These are phyloP conservation scores for Monomorium pharaonis DNA, from an alignment of 1,140 invertebrate species.

Conservation along the genomic window DNA sequence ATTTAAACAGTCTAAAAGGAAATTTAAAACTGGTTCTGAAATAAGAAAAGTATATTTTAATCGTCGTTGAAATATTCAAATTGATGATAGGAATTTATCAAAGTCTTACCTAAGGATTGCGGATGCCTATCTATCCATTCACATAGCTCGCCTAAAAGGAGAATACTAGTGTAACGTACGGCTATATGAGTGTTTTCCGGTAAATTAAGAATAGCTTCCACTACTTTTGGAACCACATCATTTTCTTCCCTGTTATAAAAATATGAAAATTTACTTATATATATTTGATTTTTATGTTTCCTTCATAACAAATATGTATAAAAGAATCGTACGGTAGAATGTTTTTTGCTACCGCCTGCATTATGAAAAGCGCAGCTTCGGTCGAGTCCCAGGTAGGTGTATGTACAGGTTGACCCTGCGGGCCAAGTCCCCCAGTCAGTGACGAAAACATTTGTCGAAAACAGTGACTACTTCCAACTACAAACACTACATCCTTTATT, in stretches of 20 bases:
- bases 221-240: slow-evolving; percentile 95
- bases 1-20: slow-evolving; percentile 90
- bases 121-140: slow-evolving; percentile 98
- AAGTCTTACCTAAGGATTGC: slow-evolving; percentile 88
- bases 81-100: neutral
- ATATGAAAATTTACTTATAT: neutral
- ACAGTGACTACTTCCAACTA: slow-evolving; percentile 96
- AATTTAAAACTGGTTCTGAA: slow-evolving; percentile 92
- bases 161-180: slow-evolving; percentile 94
- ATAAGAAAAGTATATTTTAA: slow-evolving; percentile 54
- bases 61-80: neutral
- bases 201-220: slow-evolving; percentile 95
- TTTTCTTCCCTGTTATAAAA: slow-evolving; percentile 94
- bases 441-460: slow-evolving; percentile 96
- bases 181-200: slow-evolving; percentile 94
- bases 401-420: slow-evolving; percentile 82
- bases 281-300: neutral
- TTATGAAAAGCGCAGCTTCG: slow-evolving; percentile 98
- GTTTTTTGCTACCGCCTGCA: slow-evolving; percentile 98
- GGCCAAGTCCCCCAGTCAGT: slow-evolving; percentile 82
- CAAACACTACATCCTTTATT: slow-evolving; percentile 99
- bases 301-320: neutral
- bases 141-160: slow-evolving; percentile 95
- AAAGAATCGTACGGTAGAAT: slow-evolving; percentile 95
- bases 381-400: slow-evolving; percentile 94